phyloP scores from a whole-genome alignment of 2,888 invertebrate species.

The Agriopis aurantiaria region DNA sequence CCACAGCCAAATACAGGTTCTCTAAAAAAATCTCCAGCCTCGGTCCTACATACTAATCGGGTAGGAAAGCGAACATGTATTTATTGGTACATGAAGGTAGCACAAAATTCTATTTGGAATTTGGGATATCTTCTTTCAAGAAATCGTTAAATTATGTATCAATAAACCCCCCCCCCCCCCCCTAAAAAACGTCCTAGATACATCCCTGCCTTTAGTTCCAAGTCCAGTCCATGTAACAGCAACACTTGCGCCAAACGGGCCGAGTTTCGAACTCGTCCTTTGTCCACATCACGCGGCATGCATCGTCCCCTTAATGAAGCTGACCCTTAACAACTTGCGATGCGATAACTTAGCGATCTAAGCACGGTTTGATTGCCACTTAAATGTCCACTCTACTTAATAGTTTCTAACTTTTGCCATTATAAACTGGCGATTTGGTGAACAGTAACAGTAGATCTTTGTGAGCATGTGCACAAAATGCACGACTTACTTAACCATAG shows the following conservation, averaged over 20 bases:
- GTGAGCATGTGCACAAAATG: slow-evolving; percentile 39
- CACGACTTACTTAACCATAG: neutral
- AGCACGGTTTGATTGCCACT: slow-evolving; percentile 81
- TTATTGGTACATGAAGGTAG: no score
- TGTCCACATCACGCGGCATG: slow-evolving; percentile 74
- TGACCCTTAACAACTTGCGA: slow-evolving; percentile 66
- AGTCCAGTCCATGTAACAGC: slow-evolving; percentile 69
- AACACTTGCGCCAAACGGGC: slow-evolving; percentile 82
- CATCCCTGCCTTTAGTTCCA: slow-evolving; percentile 45
- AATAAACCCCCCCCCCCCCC: neutral
- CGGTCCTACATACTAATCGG: no score
- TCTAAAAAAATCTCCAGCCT: no score
- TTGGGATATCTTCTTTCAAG: no score
- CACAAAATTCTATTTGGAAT: no score
- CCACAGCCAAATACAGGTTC: no score
- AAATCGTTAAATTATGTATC: no score
- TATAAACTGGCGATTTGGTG: slow-evolving; percentile 68
- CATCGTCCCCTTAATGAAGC: slow-evolving; percentile 84
- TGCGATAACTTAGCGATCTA: slow-evolving; percentile 79
- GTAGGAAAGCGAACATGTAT: no score
- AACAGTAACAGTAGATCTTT: slow-evolving; percentile 50
- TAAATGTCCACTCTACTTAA: slow-evolving; percentile 72
- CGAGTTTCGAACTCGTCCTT: slow-evolving; percentile 65
- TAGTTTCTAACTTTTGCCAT: slow-evolving; percentile 74
- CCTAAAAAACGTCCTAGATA: slow-evolving; percentile 20